A percentile compares a stretch with the other conserved stretches of the same genome.
These are phyloP conservation scores for Drosophila kanekoi DNA, from an alignment of 2,888 invertebrate species.

Conservation along the genomic window DNA sequence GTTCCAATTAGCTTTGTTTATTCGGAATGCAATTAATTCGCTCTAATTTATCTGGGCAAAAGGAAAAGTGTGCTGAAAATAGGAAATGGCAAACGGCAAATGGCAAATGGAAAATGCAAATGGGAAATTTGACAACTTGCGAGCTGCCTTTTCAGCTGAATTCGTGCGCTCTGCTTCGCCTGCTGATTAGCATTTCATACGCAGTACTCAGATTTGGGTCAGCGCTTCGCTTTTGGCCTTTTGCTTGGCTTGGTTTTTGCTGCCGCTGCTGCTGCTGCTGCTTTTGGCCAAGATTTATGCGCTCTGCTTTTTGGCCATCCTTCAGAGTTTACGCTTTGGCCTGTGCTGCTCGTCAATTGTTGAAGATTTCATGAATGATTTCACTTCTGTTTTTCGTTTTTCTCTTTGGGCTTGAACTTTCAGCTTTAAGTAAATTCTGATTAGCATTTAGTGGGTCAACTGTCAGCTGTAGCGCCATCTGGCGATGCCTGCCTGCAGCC, in stretches of 20 bases:
- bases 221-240: slow-evolving; percentile 21
- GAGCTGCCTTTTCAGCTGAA: slow-evolving; percentile 27
- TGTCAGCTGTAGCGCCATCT: slow-evolving; percentile 48
- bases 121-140: slow-evolving; percentile 45
- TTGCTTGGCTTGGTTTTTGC: slow-evolving; percentile 13
- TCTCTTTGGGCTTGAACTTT: slow-evolving; percentile 47
- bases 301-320: slow-evolving; percentile 13
- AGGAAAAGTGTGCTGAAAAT: slow-evolving; percentile 9
- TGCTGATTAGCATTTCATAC: slow-evolving; percentile 64
- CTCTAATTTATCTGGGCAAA: slow-evolving; percentile 73
- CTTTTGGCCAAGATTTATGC: slow-evolving; percentile 58
- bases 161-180: slow-evolving; percentile 36
- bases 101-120: slow-evolving; percentile 36
- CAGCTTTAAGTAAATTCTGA: slow-evolving; percentile 51
- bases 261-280: slow-evolving; percentile 8
- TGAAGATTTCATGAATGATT: slow-evolving; percentile 79
- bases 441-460: slow-evolving; percentile 80
- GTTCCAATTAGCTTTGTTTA: slow-evolving; percentile 79
- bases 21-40: slow-evolving; percentile 78
- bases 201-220: slow-evolving; percentile 57
- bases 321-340: slow-evolving; percentile 4
- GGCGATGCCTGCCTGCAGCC: slow-evolving; percentile 10
- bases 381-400: slow-evolving; percentile 73
- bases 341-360: slow-evolving; percentile 67
- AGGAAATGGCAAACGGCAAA: slow-evolving; percentile 34